phyloP scores from a whole-genome alignment of 2,797 vertebrate genomes.

The Hemitrygon akajei region DNA sequence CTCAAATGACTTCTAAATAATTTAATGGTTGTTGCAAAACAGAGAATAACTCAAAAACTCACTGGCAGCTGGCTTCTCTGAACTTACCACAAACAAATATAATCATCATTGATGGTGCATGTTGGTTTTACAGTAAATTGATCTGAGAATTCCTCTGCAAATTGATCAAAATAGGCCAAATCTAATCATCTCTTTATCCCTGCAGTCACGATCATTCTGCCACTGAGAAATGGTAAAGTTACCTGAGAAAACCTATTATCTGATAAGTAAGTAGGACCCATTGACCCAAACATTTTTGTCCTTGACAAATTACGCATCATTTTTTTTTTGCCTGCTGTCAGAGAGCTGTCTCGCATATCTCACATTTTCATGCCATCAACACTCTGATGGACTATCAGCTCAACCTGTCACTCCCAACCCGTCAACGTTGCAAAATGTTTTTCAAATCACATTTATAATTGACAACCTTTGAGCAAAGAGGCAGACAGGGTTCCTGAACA shows the following conservation, averaged over 20 bases:
- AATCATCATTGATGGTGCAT: not conserved
- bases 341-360: slow-evolving; percentile 49
- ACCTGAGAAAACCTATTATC: slow-evolving; percentile 58
- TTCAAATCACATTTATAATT: slow-evolving; percentile 71
- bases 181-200: slow-evolving; percentile 52
- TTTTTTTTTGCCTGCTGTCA: slow-evolving; percentile 30
- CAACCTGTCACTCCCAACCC: slow-evolving; percentile 64
- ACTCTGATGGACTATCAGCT: slow-evolving; percentile 56
- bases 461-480: slow-evolving; percentile 73
- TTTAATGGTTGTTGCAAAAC: slow-evolving; percentile 17
- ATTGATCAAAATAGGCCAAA: slow-evolving; percentile 14
- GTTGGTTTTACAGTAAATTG: slow-evolving; percentile 15
- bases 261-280: slow-evolving; percentile 45
- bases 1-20: slow-evolving; percentile 7
- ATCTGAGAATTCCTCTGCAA: not conserved
- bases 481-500: slow-evolving; percentile 67
- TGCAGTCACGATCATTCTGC: slow-evolving; percentile 57
- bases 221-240: slow-evolving; percentile 54
- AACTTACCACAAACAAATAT: slow-evolving; percentile 27
- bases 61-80: not conserved
- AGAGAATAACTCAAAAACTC: not conserved
- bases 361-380: slow-evolving; percentile 49
- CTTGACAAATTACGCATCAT: slow-evolving; percentile 34
- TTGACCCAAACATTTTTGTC: slow-evolving; percentile 36
- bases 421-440: slow-evolving; percentile 68